These are phyloP conservation scores for Scalopus aquaticus DNA, from an alignment of 2,113 vertebrate genomes.

Conservation along the genomic window DNA sequence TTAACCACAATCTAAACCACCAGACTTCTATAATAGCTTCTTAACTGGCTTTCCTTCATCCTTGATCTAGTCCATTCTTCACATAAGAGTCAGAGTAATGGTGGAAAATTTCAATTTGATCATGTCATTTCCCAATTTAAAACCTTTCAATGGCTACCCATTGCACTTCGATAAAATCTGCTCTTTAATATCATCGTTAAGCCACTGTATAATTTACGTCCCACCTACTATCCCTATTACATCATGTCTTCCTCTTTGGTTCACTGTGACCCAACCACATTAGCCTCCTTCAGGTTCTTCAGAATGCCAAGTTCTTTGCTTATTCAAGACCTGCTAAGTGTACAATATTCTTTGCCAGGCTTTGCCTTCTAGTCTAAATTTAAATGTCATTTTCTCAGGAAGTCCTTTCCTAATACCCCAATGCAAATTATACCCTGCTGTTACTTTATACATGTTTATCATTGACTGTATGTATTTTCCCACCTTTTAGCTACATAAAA, in stretches of 20 bases:
- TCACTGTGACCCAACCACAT: neutral
- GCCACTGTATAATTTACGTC: neutral
- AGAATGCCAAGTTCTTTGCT: conserved; percentile 26
- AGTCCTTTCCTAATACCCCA: neutral
- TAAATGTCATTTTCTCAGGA: conserved; percentile 43
- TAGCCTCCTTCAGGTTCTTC: neutral
- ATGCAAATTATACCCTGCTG: neutral
- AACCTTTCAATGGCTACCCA: neutral
- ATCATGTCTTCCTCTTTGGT: neutral
- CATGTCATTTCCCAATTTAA: neutral
- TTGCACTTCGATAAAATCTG: neutral
- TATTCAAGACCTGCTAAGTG: neutral
- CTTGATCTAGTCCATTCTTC: neutral
- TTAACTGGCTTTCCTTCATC: neutral
- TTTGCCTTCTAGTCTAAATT: conserved; percentile 48
- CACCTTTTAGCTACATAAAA: conserved; percentile 41
- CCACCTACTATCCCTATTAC: neutral
- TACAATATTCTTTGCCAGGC: neutral
- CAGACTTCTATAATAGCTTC: neutral
- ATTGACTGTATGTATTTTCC: neutral
- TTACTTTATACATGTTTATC: neutral
- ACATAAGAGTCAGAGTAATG: neutral
- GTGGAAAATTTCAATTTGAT: neutral
- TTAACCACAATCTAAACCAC: neutral
- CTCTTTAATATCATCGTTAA: neutral